Percentiles rank a stretch among this genome's conserved stretches.
Conservation (phyloP, 37 sponge, comb jelly and placozoan species). For the Spongilla lacustris region DNA sequence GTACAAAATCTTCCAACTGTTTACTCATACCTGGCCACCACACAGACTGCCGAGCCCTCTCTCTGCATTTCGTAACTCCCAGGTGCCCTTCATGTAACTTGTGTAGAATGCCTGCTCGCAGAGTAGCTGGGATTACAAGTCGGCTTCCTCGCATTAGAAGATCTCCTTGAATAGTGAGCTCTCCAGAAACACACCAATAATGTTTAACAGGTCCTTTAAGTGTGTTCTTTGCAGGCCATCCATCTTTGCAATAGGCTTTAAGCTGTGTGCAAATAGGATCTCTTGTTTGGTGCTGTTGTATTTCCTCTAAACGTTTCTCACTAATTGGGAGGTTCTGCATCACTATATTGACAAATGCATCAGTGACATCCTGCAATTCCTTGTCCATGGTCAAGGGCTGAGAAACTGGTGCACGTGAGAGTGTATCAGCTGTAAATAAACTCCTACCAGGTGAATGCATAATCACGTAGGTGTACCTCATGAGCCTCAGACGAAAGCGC, state of each 20-base stretch:
- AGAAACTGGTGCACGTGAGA: constrained; percentile 36
- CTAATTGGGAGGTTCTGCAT: constrained; percentile 15
- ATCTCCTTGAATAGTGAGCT: constrained; percentile 23
- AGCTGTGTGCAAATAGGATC: constrained; percentile 36
- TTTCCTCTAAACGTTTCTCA: not conserved
- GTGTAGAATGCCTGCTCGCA: constrained; percentile 12
- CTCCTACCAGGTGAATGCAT: constrained; percentile 52
- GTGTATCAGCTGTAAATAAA: constrained; percentile 40
- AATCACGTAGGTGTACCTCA: constrained; percentile 21
- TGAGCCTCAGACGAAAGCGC: too few relatives aligned
- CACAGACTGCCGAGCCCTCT: constrained; percentile 22
- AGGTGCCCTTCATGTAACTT: constrained; percentile 48
- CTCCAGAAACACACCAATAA: constrained; percentile 9
- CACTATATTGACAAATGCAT: not conserved
- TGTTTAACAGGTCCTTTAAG: not conserved
- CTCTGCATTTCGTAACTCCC: constrained; percentile 43
- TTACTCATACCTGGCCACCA: constrained; percentile 50
- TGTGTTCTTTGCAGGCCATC: constrained; percentile 23
- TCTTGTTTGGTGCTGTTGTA: constrained; percentile 7
- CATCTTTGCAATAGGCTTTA: constrained; percentile 2
- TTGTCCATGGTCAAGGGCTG: not conserved
- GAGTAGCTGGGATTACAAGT: constrained; percentile 23
- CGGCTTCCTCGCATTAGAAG: constrained; percentile 30
- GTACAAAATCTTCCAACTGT: constrained; percentile 25
- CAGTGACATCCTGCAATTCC: too few relatives aligned